Evolutionary conservation across 2,797 vertebrate species (phyloP), one percentile per base, ranked within the genome.

Genomic region (Lates japonicus): DNA sequence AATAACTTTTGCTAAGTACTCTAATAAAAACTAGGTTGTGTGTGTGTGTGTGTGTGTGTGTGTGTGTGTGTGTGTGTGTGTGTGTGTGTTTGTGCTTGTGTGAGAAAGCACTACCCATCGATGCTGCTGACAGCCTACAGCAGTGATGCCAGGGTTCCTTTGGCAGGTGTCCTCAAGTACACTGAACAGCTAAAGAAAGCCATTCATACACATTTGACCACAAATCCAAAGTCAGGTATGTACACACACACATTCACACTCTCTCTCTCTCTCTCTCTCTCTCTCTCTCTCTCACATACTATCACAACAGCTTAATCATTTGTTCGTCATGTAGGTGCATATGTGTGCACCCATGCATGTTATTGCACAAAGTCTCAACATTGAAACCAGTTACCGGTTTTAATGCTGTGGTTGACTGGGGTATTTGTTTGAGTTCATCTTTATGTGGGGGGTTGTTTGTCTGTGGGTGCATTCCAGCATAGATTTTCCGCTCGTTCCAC

Each of bases 101-200:
- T 86, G 72, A 77, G 73, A 48, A 70, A 99, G 98, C 66, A 74
- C 75, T 99, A 98, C 71, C 98, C 98, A 65, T 97, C 98, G 1
- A 82, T 98, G 94, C 94, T 98, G 78, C 96, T 99, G 93, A 98
- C 97, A 1, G 97, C 96, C 0, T 98, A 97, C 87, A 95, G 95
- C 44, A 93, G 90, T 0, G 98, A 99, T 76, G 90, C 94, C 62
- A 95, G 97, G 74, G 76, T 98, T 62, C 96, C 96, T 64, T 80
- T 98, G 70, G 77, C 86, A 33, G 97, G 97, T 48, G 91, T 99
- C 49, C 19, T 97, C 25, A 95, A 63, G 67, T 99, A 99, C 20
- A 82, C 94, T 0, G 87, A 95, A 76, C 95, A 90, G 72, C 92
- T 99, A n/a, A 94, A 94, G 82, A 88, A 92, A 62, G 97, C 97